phyloP scores from a whole-genome alignment of 1,140 invertebrate genomes.

The Heliconius melpomene region DNA sequence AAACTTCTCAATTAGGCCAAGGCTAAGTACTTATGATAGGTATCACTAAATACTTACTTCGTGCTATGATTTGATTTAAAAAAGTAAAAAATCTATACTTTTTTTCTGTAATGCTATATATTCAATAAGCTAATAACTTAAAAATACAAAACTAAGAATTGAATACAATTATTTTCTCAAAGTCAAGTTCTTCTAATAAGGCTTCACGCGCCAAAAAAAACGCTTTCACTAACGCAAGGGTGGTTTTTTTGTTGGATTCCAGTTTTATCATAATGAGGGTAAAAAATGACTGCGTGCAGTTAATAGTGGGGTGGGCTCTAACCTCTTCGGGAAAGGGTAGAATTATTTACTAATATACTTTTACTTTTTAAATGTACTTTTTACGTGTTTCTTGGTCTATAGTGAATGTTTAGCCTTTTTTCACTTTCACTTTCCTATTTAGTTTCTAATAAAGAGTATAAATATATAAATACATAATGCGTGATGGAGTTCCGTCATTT shows the following conservation, averaged over 20 bases:
- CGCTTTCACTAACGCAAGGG: constrained; percentile 9
- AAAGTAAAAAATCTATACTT: no score
- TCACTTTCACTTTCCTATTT: background rate
- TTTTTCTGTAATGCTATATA: no score
- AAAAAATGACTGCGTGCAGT: constrained; percentile 9
- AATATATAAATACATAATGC: background rate
- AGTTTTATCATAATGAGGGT: constrained; percentile 15
- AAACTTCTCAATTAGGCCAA: background rate
- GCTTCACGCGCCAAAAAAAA: constrained; percentile 11
- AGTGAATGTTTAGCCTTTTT: background rate
- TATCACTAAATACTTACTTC: no score
- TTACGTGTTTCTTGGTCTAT: background rate
- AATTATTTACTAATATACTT: background rate
- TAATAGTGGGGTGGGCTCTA: background rate
- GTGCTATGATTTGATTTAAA: no score
- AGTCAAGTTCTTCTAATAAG: background rate
- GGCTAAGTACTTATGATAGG: background rate
- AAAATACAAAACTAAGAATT: no score
- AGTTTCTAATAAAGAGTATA: background rate
- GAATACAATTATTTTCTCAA: background rate
- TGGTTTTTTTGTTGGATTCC: constrained; percentile 19
- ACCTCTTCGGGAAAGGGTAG: background rate
- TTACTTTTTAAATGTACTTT: background rate
- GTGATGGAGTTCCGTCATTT: no score
- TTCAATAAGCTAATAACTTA: no score